Conservation (phyloP, 1,140 invertebrate genomes). For the Formica exsecta region DNA sequence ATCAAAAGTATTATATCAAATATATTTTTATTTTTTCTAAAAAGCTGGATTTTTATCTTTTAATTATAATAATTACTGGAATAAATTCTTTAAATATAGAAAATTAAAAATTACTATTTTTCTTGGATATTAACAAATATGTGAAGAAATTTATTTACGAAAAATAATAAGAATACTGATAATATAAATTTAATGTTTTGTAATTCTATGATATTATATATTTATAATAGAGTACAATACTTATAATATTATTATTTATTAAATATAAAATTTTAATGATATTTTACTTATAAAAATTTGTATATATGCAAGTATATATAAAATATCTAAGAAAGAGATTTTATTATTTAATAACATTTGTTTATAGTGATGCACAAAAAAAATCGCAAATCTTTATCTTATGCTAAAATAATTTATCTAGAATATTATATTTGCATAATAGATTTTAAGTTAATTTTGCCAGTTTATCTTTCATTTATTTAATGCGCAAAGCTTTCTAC, state of each 20-base stretch:
- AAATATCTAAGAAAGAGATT: not conserved
- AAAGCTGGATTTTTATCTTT: not conserved
- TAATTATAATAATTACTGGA: not conserved
- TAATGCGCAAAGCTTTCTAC: constrained; percentile 9
- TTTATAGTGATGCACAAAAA: not conserved
- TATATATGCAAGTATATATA: not conserved
- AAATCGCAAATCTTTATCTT: not conserved
- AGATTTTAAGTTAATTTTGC: constrained; percentile 26
- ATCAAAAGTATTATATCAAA: not conserved
- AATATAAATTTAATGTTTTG: too few species aligned
- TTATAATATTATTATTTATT: constrained; percentile 3
- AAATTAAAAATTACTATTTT: not conserved
- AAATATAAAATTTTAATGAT: not conserved
- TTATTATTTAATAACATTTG: not conserved
- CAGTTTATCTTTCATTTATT: constrained; percentile 26
- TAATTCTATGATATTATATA: not conserved
- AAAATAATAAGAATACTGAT: not conserved
- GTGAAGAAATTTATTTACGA: not conserved
- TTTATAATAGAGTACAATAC: not conserved
- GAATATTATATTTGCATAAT: not conserved
- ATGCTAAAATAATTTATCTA: not conserved
- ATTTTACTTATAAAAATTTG: not conserved
- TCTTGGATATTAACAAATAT: not conserved
- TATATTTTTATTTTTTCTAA: not conserved
- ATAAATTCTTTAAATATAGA: not conserved